Base-by-base conservation (phyloP, 2,113 vertebrate species). In the Nettapus auritus region DNA sequence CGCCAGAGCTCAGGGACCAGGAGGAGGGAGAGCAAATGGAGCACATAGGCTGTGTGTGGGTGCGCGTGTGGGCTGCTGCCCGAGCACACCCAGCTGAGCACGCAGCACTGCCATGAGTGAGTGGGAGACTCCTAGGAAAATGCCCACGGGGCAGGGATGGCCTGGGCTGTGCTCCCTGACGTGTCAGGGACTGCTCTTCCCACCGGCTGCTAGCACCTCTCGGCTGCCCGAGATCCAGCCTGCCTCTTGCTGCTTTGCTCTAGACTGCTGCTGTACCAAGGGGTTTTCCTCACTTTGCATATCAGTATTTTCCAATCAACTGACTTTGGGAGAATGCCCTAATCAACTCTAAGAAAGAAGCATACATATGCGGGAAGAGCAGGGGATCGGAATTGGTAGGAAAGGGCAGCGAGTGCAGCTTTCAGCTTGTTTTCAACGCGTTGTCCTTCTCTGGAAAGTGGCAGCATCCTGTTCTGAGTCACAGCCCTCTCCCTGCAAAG, bases 61-160 rank as follows among this genome's bases (percentile, higher is more conserved):
- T 80, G 85, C 23, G 3, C 0, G 4, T 68, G 46, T 31, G 87
- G 86, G 93, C 91, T 75, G 80, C 23, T 40, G 8, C n/a, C 60
- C 4, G 4, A 87, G 73, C 92, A 60, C 86, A 11, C 22, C 92
- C 86, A 33, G 74, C 80, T 16, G 29, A 75, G 76, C 50, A 22
- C 68, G 3, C 33, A 15, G 84, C 63, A 17, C 34, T 2, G 8
- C 67, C 8, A 5, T 25, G 48, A 33, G 53, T 3, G 69, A 60
- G 77, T 10, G 1, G 94, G 90, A 93, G 73, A 4, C 89, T 91
- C 91, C 87, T 52, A n/a, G 84, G 89, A 81, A 83, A 93, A 93
- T 19, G 42, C 81, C 93, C 13, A 0, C 1, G 23, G 87, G 94
- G 87, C 3, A 29, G 91, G 96, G 94, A 90, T 63, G 93, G 91